These are phyloP conservation scores for Leucophora obtusa DNA, from an alignment of 2,888 invertebrate genomes.

Conservation along the genomic window DNA sequence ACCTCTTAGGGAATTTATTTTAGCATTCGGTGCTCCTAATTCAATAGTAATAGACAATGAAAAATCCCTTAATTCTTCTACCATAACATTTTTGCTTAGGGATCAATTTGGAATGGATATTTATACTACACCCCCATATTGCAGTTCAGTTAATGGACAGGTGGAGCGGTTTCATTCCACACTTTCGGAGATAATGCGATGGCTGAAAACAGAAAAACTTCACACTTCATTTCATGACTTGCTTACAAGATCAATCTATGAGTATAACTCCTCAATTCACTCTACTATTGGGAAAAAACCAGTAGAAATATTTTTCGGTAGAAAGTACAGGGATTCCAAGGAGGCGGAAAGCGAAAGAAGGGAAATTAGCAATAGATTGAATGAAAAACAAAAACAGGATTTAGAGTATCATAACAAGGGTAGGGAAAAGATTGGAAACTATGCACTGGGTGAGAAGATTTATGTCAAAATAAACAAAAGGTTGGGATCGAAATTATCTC, in stretches of 20 bases:
- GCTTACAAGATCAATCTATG: conserved; percentile 49
- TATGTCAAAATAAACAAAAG: conserved; percentile 60
- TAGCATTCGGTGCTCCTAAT: conserved; percentile 59
- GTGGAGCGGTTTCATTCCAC: conserved; percentile 65
- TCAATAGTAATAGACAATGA: conserved; percentile 65
- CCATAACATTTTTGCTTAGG: conserved; percentile 58
- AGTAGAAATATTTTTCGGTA: conserved; percentile 55
- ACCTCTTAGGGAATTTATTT: conserved; percentile 55
- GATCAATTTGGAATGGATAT: conserved; percentile 58
- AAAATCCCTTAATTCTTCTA: conserved; percentile 55
- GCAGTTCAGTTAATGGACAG: conserved; percentile 50
- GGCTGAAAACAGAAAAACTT: conserved; percentile 54
- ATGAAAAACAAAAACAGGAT: conserved; percentile 44
- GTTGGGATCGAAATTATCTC: conserved; percentile 33
- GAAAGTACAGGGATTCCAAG: conserved; percentile 24
- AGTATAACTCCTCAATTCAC: conserved; percentile 60
- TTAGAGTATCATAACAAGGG: conserved; percentile 47
- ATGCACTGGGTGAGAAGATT: conserved; percentile 36
- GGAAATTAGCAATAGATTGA: conserved; percentile 33
- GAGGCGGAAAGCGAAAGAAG: conserved; percentile 26
- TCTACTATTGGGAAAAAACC: conserved; percentile 54
- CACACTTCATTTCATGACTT: too few species aligned
- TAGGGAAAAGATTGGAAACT: neutral
- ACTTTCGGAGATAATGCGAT: conserved; percentile 61
- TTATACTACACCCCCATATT: conserved; percentile 55